Conservation (phyloP, 2,113 vertebrate species). For the Haemorhous mexicanus region DNA sequence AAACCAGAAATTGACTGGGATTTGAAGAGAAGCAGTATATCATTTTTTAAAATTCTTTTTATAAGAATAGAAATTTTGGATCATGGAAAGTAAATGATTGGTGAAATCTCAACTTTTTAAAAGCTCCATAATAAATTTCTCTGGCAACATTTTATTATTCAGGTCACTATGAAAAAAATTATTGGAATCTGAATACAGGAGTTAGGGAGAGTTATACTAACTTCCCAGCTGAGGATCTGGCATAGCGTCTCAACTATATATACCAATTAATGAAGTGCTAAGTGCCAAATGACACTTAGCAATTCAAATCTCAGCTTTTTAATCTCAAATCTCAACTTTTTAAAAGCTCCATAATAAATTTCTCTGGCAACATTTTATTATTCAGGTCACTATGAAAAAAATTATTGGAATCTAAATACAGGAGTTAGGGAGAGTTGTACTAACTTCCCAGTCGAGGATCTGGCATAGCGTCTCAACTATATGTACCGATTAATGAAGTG, state of each 20-base stretch:
- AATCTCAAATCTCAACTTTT: background rate
- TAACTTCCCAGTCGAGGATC: background rate
- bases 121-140: background rate
- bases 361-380: background rate
- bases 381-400: background rate
- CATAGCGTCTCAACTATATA: background rate
- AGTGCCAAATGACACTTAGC: background rate
- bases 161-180: background rate
- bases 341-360: background rate
- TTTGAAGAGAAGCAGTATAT: conserved; percentile 5
- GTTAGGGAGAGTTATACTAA: background rate
- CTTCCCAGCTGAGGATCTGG: background rate
- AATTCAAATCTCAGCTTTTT: no score
- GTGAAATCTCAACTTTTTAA: background rate
- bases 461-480: background rate
- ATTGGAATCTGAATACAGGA: background rate
- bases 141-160: background rate
- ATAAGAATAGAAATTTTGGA: conserved; percentile 14
- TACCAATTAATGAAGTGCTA: background rate
- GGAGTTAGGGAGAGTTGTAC: background rate
- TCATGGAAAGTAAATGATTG: background rate
- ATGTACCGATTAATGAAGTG: background rate
- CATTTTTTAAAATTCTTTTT: background rate
- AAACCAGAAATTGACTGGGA: background rate
- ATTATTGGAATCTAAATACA: background rate